Evolutionary conservation across 2,113 vertebrate genomes (phyloP).

Genomic region (Neomonachus schauinslandi): DNA sequence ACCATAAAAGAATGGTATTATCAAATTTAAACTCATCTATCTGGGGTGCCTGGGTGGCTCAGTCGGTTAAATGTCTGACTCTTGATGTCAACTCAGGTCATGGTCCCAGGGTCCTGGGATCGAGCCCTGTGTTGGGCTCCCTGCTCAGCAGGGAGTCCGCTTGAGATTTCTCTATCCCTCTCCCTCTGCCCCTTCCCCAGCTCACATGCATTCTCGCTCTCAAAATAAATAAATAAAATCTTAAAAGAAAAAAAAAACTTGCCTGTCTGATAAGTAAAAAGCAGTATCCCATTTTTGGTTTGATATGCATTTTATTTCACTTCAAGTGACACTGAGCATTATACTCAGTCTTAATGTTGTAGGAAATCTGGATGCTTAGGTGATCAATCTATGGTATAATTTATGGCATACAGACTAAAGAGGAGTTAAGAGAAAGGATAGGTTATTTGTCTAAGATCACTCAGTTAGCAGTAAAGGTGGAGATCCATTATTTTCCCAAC

Average conservation of each 20-base stretch:
- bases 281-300: constrained; percentile 21
- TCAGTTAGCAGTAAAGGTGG: neutral
- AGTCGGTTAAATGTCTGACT: neutral
- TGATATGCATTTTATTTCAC: neutral
- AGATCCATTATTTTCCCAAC: neutral
- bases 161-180: neutral
- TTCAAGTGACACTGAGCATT: neutral
- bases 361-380: neutral
- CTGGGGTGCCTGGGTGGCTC: neutral
- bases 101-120: neutral
- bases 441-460: neutral
- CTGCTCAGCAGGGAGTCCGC: neutral
- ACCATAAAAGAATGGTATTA: neutral
- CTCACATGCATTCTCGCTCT: neutral
- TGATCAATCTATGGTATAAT: neutral
- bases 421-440: constrained; percentile 2
- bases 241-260: neutral
- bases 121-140: neutral
- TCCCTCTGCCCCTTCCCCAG: neutral
- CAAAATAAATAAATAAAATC: neutral
- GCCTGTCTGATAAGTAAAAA: neutral
- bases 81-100: neutral
- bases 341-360: constrained; percentile 4
- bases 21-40: neutral
- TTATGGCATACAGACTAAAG: constrained; percentile 25